Evolutionary conservation across 1,140 invertebrate genomes (phyloP).

Genomic region (Saccostrea cuccullata): DNA sequence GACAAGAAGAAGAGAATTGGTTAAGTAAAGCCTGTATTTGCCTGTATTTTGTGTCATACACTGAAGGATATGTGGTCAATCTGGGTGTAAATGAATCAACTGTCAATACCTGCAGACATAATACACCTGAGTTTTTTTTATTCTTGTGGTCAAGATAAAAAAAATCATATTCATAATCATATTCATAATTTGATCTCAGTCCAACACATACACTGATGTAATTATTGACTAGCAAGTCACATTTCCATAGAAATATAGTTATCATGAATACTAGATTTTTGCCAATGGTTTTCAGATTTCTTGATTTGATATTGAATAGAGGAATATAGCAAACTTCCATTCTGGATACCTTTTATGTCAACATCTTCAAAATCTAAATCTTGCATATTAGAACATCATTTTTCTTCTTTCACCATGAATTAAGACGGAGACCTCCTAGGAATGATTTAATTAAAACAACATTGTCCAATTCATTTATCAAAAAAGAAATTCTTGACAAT

Average conservation of each 20-base stretch:
- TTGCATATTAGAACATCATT: too few species aligned
- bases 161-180: background rate
- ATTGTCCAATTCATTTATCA: background rate
- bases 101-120: background rate
- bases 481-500: background rate
- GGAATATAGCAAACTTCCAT: too few species aligned
- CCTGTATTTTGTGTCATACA: background rate
- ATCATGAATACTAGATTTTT: too few species aligned
- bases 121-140: background rate
- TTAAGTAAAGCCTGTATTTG: background rate
- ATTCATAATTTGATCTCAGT: background rate
- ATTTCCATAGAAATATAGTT: too few species aligned
- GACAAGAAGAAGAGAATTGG: background rate
- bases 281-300: too few species aligned
- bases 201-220: background rate
- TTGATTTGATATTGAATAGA: too few species aligned
- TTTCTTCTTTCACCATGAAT: background rate
- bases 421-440: background rate
- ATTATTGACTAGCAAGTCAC: background rate
- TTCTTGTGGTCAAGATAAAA: conserved; percentile 7
- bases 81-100: conserved; percentile 2
- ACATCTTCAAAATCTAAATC: too few species aligned
- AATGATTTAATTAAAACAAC: background rate
- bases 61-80: conserved; percentile 1
- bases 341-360: too few species aligned